Evolutionary conservation across 2,888 invertebrate species (phyloP), one percentile per base, ranked within the genome.

Genomic region (Criorhina ranunculi): DNA sequence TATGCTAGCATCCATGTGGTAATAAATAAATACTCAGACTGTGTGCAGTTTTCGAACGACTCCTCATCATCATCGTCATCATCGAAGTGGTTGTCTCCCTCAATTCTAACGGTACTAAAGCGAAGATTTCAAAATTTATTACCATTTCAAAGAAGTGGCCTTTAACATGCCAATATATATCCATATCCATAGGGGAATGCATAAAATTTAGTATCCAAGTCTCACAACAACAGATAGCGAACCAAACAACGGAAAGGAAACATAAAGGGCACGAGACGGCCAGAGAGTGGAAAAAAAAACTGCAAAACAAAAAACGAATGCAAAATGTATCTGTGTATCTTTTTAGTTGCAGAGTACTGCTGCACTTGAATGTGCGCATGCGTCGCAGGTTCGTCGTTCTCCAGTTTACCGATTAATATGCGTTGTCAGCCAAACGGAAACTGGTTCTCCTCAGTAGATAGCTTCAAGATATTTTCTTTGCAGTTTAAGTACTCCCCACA

Each of bases 61-160:
- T n/a, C n/a, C n/a, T 64, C 35, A 29, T 42, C 57, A 40, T 44
- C 29, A 17, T 40, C 53, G 6, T 44, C 31, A 9, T 44, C 53
- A 9, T 49, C 49, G 19, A 37, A 31, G 17, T 66, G 49, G 31
- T 49, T 44, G 62, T 76, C 64, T 55, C 78, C 60, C 44, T 60
- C 66, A 29, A 49, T 78, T 78, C 82, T 83, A 83, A 83, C 82
- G 82, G 82, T 83, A 83, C 78, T n/a, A 31, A 42, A 37, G 72
- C 66, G 60, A 59, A 66, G 72, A 82, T 77, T 72, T 72, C 51
- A 55, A 77, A 82, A 83, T 83, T 78, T 83, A 83, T 83, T 78
- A 66, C 78, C 78, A 83, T 78, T 73, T 67, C 66, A 72, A 73
- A 73, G 66, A 55, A 29, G 67, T 31, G 17, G 72, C 60, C 70